Evolutionary conservation across 2,797 vertebrate genomes (phyloP).

Genomic region (Garrulus glandarius): DNA sequence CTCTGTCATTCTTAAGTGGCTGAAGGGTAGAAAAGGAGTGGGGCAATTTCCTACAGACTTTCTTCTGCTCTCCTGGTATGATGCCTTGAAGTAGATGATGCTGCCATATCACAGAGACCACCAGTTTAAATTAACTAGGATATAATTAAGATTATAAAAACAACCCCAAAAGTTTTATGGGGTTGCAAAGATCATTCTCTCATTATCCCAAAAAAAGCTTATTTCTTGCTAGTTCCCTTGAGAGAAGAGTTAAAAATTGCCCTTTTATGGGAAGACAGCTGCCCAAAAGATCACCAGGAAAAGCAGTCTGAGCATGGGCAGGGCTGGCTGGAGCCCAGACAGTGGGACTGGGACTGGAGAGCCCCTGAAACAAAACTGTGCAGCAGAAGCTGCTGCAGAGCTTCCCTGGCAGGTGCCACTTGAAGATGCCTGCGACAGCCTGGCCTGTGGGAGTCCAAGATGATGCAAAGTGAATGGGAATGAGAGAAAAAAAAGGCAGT

Average conservation of each 20-base stretch:
- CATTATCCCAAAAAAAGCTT: not conserved
- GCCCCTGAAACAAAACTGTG: not conserved
- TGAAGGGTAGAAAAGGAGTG: not conserved
- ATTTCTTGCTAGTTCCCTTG: not conserved
- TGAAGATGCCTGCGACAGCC: not conserved
- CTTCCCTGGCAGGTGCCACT: not conserved
- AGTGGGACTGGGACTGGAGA: not conserved
- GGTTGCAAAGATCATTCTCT: not conserved
- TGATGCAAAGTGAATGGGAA: not conserved
- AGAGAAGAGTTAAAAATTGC: constrained; percentile 14
- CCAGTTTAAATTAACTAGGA: not conserved
- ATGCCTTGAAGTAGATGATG: not conserved
- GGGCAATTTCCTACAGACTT: not conserved
- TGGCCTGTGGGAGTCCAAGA: not conserved
- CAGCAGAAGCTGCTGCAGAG: not conserved
- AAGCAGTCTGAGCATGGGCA: not conserved
- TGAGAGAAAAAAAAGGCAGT: not conserved
- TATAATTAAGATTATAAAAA: not conserved
- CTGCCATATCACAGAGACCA: not conserved
- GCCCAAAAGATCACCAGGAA: not conserved
- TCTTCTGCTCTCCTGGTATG: not conserved
- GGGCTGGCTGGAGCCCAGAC: not conserved
- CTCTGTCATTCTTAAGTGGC: not conserved
- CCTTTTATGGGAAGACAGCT: not conserved
- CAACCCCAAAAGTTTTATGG: not conserved